Percentiles rank a stretch among this genome's conserved stretches.
These are phyloP conservation scores for Albula goreensis DNA, from an alignment of 2,113 vertebrate genomes.

Conservation along the genomic window DNA sequence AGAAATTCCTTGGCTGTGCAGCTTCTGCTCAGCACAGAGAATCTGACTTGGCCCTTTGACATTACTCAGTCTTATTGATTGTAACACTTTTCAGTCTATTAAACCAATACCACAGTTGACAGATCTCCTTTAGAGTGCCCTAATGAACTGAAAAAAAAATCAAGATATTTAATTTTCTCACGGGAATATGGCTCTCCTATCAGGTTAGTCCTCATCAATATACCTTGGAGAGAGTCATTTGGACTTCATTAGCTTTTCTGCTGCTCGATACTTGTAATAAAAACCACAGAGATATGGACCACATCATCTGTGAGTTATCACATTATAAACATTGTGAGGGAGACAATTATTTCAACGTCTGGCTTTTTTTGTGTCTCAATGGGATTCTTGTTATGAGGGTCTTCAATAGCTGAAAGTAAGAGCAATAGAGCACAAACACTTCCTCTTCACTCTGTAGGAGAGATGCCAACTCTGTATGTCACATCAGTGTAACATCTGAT, in stretches of 20 bases:
- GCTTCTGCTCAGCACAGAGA: constrained; percentile 19
- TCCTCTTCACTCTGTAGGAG: background rate
- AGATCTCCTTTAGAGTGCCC: constrained; percentile 29
- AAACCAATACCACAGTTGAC: constrained; percentile 31
- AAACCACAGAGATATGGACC: background rate
- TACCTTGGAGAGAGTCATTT: constrained; percentile 24
- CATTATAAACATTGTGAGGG: constrained; percentile 19
- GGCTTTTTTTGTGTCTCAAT: background rate
- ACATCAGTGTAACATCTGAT: background rate
- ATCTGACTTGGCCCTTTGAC: constrained; percentile 33
- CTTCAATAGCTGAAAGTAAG: background rate
- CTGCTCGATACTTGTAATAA: constrained; percentile 12
- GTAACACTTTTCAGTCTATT: constrained; percentile 36
- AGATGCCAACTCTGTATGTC: background rate
- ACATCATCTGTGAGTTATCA: constrained; percentile 18
- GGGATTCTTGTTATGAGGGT: background rate
- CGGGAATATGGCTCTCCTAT: constrained; percentile 14
- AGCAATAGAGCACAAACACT: background rate
- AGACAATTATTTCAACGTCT: background rate
- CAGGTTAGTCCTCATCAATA: constrained; percentile 16
- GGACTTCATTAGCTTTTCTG: constrained; percentile 30
- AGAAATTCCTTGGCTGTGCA: constrained; percentile 16
- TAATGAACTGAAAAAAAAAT: constrained; percentile 38
- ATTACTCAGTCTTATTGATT: constrained; percentile 37
- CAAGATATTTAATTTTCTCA: constrained; percentile 39